phyloP scores from a whole-genome alignment of 2,797 vertebrate genomes.

The Rhinichthys osculus region DNA sequence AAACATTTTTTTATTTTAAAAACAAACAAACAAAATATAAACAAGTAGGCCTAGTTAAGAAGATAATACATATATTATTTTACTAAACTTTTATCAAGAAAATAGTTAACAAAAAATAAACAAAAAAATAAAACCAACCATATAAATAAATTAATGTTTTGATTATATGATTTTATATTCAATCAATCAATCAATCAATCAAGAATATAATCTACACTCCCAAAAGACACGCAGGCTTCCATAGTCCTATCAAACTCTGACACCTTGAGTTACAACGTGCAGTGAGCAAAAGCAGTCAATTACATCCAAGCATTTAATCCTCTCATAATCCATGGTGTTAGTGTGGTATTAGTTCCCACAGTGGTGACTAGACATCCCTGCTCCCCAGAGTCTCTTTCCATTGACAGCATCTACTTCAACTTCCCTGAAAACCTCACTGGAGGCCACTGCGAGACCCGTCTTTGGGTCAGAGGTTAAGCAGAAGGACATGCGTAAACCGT shows the following conservation, averaged over 20 bases:
- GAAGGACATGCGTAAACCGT: slow-evolving; percentile 22
- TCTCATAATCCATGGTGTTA: slow-evolving; percentile 49
- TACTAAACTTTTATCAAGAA: background rate
- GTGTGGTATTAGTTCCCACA: slow-evolving; percentile 47
- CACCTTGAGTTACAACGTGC: slow-evolving; percentile 43
- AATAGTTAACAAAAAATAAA: background rate
- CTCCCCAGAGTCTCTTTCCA: slow-evolving; percentile 43
- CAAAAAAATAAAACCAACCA: background rate
- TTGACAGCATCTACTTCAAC: slow-evolving; percentile 41
- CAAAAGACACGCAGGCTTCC: slow-evolving; percentile 25
- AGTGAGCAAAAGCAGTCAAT: slow-evolving; percentile 51
- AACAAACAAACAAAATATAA: background rate
- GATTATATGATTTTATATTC: background rate
- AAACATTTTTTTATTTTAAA: background rate
- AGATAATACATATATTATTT: background rate
- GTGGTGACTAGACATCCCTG: slow-evolving; percentile 36
- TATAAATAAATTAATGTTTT: background rate
- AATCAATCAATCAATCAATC: background rate
- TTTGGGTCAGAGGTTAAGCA: slow-evolving; percentile 57
- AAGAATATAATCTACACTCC: slow-evolving; percentile 8
- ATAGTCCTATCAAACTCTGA: slow-evolving; percentile 20
- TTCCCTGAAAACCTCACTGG: slow-evolving; percentile 45
- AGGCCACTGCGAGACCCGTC: slow-evolving; percentile 51
- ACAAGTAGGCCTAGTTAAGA: no score
- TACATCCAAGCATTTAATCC: slow-evolving; percentile 60